Evolutionary conservation across 2,797 vertebrate genomes (phyloP), one percentile per base, ranked within the genome.

Genomic region (Agapornis canus): DNA sequence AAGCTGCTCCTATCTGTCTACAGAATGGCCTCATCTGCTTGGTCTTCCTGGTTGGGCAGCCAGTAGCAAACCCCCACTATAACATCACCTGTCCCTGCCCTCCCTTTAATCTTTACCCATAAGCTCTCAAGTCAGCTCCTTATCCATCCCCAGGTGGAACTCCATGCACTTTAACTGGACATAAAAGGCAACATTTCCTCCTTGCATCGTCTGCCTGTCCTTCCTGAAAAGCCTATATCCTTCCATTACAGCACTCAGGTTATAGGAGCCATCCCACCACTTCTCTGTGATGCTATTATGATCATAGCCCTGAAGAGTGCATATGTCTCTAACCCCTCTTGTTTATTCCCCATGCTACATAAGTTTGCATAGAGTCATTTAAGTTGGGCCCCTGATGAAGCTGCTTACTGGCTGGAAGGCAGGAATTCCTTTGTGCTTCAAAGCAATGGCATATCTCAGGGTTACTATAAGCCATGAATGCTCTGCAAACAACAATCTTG

Each of bases 401-500:
- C 31, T 76, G 63, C 31, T 42, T 47, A 29, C 35, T 23, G 40
- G 6, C 35, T 65, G 77, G 22, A 76, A n/a, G 39, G 39, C 57
- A 77, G 35, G 35, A 60, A 77, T 77, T 60, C 23, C 35, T 65
- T n/a, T 4, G 0, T 77, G 22, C 54, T 56, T 20, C 54, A 56
- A 32, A 31, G 27, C 23, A 92, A 64, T 64, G 35, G 7, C 26
- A 13, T 86, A 59, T 81, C 29, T 94, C 63, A 73, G 69, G n/a
- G 51, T 90, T 72, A 89, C 63, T 80, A 6, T 14, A 40, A 91
- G 23, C 17, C 52, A 32, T 45, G 48, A 91, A 76, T 35, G 45
- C 25, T 77, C 56, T 88, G 57, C 73, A 84, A n/a, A 91, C 64
- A 86, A 66, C 68, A 84, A 8, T 49, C 32, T 52, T 77, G 32